phyloP scores from a whole-genome alignment of 2,888 invertebrate species.

The Pheosia tremula region DNA sequence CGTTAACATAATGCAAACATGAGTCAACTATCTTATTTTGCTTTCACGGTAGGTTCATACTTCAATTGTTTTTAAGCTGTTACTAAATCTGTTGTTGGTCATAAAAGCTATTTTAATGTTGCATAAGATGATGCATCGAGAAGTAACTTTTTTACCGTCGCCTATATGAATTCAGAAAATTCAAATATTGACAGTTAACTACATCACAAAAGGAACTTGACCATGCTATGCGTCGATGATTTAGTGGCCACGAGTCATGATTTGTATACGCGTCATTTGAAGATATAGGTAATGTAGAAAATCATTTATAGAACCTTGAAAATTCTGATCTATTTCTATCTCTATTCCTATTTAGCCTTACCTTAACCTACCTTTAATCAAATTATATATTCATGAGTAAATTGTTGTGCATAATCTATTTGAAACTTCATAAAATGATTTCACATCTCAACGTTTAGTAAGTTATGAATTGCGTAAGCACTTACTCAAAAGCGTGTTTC shows the following conservation, averaged over 20 bases:
- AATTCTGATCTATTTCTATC: too few relatives aligned
- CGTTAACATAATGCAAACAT: constrained; percentile 20
- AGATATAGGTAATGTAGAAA: neutral
- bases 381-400: neutral
- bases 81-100: too few relatives aligned
- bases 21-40: constrained; percentile 38
- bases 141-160: too few relatives aligned
- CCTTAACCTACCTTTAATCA: neutral
- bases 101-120: neutral
- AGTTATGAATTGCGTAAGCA: constrained; percentile 15
- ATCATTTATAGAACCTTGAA: neutral
- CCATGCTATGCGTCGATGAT: neutral
- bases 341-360: too few relatives aligned
- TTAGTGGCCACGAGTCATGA: neutral
- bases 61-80: neutral
- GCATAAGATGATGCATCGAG: neutral
- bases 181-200: neutral
- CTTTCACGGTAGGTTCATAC: neutral
- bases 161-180: neutral
- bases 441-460: constrained; percentile 26
- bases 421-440: constrained; percentile 23
- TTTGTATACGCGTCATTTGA: neutral
- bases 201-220: neutral
- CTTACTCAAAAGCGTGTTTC: constrained; percentile 9
- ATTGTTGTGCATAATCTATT: neutral